Conservation (phyloP, 1,140 invertebrate genomes). For the Megathymus violae region DNA sequence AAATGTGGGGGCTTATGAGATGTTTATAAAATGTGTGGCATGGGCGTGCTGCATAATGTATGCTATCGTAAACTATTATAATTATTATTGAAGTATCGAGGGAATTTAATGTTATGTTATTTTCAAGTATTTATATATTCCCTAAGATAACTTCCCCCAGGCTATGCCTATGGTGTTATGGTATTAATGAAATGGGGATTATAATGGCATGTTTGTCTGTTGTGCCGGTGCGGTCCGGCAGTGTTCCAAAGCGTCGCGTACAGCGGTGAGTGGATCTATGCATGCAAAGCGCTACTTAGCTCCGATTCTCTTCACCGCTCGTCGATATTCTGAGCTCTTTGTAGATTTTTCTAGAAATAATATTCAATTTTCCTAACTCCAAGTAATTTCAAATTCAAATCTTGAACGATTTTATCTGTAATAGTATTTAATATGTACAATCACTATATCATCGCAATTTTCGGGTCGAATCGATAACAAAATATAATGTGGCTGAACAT, state of each 20-base stretch:
- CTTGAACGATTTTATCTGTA: no score
- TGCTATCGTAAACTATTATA: not conserved
- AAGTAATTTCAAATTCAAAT: no score
- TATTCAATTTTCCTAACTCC: no score
- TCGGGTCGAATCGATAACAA: not conserved
- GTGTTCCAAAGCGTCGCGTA: constrained; percentile 97
- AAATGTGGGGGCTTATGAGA: constrained; percentile 12
- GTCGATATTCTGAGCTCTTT: constrained; percentile 17
- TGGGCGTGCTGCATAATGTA: constrained; percentile 5
- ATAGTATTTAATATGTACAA: no score
- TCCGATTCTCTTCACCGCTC: constrained; percentile 25
- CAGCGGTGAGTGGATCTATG: constrained; percentile 91
- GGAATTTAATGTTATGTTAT: no score
- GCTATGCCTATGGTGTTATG: constrained; percentile 16
- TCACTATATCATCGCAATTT: no score
- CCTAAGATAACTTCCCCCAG: no score
- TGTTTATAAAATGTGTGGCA: not conserved
- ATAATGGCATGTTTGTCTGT: constrained; percentile 82
- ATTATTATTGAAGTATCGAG: no score
- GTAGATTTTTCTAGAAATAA: constrained; percentile 11
- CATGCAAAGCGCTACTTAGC: constrained; percentile 63
- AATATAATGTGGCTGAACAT: constrained; percentile 14
- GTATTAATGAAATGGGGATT: constrained; percentile 47
- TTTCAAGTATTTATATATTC: no score
- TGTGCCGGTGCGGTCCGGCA: constrained; percentile 84